Evolutionary conservation across 2,113 vertebrate species (phyloP), one percentile per base, ranked within the genome.

Genomic region (Forbesichthys agassizii): DNA sequence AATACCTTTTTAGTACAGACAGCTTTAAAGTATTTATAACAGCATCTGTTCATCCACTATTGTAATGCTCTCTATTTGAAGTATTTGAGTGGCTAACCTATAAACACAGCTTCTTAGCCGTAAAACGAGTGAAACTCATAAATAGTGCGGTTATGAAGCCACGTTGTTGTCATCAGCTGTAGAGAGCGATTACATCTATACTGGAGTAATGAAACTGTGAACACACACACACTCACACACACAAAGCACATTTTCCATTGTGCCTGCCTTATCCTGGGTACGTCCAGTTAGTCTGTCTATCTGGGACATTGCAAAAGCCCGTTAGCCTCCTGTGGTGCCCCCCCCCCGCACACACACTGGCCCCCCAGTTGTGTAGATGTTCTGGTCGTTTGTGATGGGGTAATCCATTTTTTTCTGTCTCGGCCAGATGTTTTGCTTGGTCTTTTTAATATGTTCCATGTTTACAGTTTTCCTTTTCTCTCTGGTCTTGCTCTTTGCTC

Each of bases 101-200:
- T 5, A 42, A 42, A 42, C 36, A 42, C 36, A 42, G 27, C 27
- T 27, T 27, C 3, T 42, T 42, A 5, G 36, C 36, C 0, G 0
- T 42, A 8, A 42, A 42, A 42, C 7, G 36, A 42, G 36, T 42
- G 36, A 42, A 42, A 42, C 36, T 51, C 12, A 58, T n/a, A n/a
- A 48, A 14, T 55, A 53, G 42, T 73, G 78, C 16, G 33, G 36
- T 47, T 16, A 13, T 42, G 33, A 13, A 53, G 72, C n/a, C 68
- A 69, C 63, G 48, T 71, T 56, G 68, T 67, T n/a, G n/a, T 78
- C 83, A 86, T 89, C 83, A 84, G 79, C 78, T 74, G 72, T 88
- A 86, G 52, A 68, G 69, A 62, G 81, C 81, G 87, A 86, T 89
- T 90, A 86, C 61, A 68, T 86, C 69, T 79, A 87, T 77, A 80